Conservation (phyloP, 2,113 vertebrate genomes). For the Seriola dumerili region DNA sequence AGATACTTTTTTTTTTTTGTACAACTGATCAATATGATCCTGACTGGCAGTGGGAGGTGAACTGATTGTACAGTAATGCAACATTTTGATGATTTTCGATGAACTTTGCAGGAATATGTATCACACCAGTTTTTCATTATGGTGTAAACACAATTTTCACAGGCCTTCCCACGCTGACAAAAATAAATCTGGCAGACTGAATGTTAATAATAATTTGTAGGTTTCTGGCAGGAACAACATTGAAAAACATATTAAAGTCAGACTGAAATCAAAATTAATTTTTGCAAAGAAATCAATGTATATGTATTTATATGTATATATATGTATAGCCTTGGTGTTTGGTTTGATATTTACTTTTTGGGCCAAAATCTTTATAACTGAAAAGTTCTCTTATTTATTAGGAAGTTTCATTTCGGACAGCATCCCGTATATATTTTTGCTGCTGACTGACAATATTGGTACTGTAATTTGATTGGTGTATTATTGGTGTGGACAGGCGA, state of each 20-base stretch:
- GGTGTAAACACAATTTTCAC: neutral
- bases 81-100: constrained; percentile 17
- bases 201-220: neutral
- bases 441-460: neutral
- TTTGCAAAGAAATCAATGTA: neutral
- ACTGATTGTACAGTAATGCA: neutral
- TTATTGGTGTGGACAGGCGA: neutral
- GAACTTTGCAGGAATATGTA: neutral
- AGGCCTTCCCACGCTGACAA: neutral
- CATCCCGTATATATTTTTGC: neutral
- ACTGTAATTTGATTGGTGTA: neutral
- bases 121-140: neutral
- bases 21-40: constrained; percentile 45
- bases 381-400: too few relatives aligned
- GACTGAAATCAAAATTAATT: neutral
- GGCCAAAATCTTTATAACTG: too few relatives aligned
- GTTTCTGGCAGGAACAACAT: neutral
- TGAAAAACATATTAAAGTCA: neutral
- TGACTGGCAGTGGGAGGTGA: constrained; percentile 30
- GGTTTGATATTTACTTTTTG: neutral
- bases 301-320: neutral
- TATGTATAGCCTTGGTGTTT: neutral
- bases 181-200: constrained; percentile 24
- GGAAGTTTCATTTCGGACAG: neutral
- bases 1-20: constrained; percentile 45